phyloP scores from a whole-genome alignment of 2,797 vertebrate species.

The Notolabrus celidotus region DNA sequence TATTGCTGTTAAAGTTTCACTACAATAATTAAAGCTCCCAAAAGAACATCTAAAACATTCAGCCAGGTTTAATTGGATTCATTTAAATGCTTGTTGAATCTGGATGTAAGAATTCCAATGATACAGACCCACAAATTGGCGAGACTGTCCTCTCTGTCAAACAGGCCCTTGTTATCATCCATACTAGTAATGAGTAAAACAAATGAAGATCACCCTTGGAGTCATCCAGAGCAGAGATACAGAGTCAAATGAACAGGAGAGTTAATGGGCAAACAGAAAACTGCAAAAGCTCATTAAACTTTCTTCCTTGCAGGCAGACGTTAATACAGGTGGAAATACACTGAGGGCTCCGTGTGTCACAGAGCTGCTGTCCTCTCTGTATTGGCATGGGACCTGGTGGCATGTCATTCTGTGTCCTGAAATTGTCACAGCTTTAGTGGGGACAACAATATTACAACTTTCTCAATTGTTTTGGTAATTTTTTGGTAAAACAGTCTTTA shows the following conservation, averaged over 20 bases:
- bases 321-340: conserved; percentile 16
- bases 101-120: not conserved
- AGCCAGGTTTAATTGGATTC: conserved; percentile 44
- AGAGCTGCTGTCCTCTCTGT: conserved; percentile 3
- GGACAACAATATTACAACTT: too few relatives aligned
- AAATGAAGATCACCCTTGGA: conserved; percentile 11
- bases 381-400: conserved; percentile 13
- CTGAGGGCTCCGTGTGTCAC: conserved; percentile 17
- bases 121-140: conserved; percentile 7
- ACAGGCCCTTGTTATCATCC: conserved; percentile 12
- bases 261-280: conserved; percentile 43
- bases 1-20: conserved; percentile 3
- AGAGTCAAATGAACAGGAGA: conserved; percentile 23
- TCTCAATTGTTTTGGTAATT: too few relatives aligned
- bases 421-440: not conserved
- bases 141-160: not conserved
- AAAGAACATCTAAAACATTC: conserved; percentile 15
- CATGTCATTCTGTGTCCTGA: conserved; percentile 20
- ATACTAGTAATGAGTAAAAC: conserved; percentile 23
- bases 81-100: not conserved
- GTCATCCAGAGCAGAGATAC: conserved; percentile 4
- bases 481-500: too few relatives aligned
- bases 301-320: conserved; percentile 24
- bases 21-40: conserved; percentile 18
- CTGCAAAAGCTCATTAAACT: conserved; percentile 52